Conservation (phyloP, 1,140 invertebrate genomes). For the Portunus trituberculatus region DNA sequence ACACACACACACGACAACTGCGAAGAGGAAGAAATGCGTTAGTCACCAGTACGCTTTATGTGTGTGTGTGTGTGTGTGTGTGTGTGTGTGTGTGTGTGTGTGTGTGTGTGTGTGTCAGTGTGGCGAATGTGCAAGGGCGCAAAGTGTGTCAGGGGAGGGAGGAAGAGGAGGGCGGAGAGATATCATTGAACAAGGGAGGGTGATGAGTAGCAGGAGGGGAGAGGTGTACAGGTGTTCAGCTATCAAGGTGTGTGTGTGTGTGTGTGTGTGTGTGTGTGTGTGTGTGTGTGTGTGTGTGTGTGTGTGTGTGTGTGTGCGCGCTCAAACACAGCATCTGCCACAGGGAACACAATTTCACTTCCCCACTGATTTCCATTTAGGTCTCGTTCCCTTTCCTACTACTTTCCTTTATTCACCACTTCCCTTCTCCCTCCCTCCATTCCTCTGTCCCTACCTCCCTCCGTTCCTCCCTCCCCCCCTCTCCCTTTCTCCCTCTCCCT, state of each 20-base stretch:
- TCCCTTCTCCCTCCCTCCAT: background rate
- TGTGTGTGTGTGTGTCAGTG: slow-evolving; percentile 49
- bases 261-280: background rate
- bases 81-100: slow-evolving; percentile 36
- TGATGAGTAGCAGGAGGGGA: background rate
- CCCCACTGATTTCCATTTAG: background rate
- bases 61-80: slow-evolving; percentile 47
- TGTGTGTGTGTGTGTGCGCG: background rate
- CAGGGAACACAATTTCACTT: background rate
- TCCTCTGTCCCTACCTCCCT: background rate
- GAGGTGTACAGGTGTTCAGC: background rate
- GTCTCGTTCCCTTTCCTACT: background rate
- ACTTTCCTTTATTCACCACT: slow-evolving; percentile 7
- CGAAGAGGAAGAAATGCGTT: background rate
- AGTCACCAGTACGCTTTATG: background rate
- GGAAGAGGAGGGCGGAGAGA: background rate
- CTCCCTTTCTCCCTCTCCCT: background rate
- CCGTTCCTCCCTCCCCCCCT: background rate
- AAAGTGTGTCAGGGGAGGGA: background rate
- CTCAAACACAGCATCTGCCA: background rate
- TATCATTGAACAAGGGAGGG: background rate
- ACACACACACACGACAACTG: background rate
- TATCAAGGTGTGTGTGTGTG: background rate
- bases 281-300: background rate
- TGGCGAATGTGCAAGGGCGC: background rate